These are phyloP conservation scores for Agriotes lineatus DNA, from an alignment of 2,888 invertebrate genomes.

Conservation along the genomic window DNA sequence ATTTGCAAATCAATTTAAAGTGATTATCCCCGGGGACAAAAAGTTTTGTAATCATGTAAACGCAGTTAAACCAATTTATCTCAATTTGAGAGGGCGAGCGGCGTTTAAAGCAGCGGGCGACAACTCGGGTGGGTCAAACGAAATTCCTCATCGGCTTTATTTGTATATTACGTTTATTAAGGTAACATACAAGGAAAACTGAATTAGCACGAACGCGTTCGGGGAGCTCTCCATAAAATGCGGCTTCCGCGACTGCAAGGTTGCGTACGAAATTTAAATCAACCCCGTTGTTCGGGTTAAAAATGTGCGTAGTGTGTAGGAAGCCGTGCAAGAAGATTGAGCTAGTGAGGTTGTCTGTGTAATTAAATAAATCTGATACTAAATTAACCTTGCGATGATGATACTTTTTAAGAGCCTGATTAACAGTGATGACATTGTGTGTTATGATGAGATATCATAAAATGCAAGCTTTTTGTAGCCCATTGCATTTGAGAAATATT, in stretches of 20 bases:
- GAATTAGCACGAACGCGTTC: neutral
- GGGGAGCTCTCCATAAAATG: neutral
- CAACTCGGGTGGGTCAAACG: neutral
- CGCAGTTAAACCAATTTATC: constrained; percentile 7
- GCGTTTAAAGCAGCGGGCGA: neutral
- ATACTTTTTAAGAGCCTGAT: too few relatives aligned
- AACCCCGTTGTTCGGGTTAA: too few relatives aligned
- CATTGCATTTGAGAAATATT: too few relatives aligned
- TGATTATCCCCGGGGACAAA: neutral
- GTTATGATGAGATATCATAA: too few relatives aligned
- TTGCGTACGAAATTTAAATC: too few relatives aligned
- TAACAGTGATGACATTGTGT: too few relatives aligned
- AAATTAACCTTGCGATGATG: too few relatives aligned
- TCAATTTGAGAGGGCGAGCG: neutral
- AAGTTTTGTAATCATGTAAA: constrained; percentile 9
- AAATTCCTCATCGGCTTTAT: constrained; percentile 3
- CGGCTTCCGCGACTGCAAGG: neutral
- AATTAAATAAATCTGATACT: too few relatives aligned
- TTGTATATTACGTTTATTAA: constrained; percentile 3
- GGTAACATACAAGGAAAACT: neutral
- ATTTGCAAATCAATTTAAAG: constrained; percentile 2
- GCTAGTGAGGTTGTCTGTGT: too few relatives aligned
- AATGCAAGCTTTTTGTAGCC: too few relatives aligned
- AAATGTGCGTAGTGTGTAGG: too few relatives aligned
- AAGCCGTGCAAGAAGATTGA: too few relatives aligned